These are phyloP conservation scores for Enteromius mattozi DNA, from an alignment of 2,797 vertebrate genomes.

Conservation along the genomic window DNA sequence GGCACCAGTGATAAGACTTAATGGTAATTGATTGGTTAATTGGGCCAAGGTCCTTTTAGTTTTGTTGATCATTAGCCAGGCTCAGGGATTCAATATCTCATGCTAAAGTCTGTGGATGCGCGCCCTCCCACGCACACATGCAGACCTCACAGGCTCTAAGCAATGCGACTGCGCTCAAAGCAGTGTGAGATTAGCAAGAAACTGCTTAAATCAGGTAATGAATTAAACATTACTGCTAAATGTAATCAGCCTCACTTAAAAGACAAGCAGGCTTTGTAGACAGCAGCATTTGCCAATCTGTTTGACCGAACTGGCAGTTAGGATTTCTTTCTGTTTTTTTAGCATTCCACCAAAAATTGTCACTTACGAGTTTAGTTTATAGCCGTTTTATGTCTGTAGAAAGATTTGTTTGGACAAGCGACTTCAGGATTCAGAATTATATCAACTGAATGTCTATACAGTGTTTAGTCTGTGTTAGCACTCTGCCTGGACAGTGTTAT, in stretches of 20 bases:
- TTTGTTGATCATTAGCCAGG: conserved; percentile 60
- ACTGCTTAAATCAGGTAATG: conserved; percentile 62
- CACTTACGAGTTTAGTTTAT: conserved; percentile 27
- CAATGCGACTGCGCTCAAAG: conserved; percentile 45
- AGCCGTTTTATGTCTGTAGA: conserved; percentile 5
- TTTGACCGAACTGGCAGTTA: not conserved
- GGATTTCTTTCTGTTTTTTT: not conserved
- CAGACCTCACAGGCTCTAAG: conserved; percentile 54
- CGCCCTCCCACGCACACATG: conserved; percentile 27
- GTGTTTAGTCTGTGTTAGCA: conserved; percentile 25
- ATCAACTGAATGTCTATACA: not conserved
- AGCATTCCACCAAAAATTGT: conserved; percentile 9
- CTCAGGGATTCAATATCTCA: conserved; percentile 53
- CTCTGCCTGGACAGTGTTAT: conserved; percentile 32
- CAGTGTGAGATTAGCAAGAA: conserved; percentile 59
- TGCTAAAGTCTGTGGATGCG: conserved; percentile 42
- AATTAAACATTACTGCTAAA: conserved; percentile 65
- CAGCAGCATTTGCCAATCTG: conserved; percentile 14
- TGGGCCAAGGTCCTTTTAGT: conserved; percentile 71
- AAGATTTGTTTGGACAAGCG: conserved; percentile 35
- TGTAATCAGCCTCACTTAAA: conserved; percentile 62
- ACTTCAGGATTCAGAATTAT: conserved; percentile 13
- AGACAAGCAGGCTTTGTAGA: conserved; percentile 42
- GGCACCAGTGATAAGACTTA: conserved; percentile 62
- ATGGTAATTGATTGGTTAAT: conserved; percentile 62